Percentiles rank a stretch among this genome's conserved stretches.
Evolutionary conservation across 2,888 invertebrate genomes (phyloP).

Genomic region (Schizaphis graminum): DNA sequence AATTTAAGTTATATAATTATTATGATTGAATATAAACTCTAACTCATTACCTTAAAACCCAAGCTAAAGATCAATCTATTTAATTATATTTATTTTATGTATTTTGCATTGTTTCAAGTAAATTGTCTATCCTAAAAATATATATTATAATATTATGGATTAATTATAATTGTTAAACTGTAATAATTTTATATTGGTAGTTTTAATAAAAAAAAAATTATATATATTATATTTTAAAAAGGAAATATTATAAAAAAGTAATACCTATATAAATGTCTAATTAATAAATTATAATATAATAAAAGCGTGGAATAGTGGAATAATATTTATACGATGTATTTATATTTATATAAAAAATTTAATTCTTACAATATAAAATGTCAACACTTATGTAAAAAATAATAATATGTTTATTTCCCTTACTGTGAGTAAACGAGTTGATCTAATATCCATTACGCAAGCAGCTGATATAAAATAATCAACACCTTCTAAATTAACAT

Average conservation of each 20-base stretch:
- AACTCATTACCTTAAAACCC: not conserved
- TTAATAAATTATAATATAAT: too few species aligned
- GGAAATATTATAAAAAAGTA: too few species aligned
- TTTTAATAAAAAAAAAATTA: too few species aligned
- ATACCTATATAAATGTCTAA: too few species aligned
- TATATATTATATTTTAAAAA: too few species aligned
- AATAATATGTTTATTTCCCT: not conserved
- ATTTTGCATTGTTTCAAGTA: not conserved
- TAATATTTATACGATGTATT: too few species aligned
- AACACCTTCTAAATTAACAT: not conserved
- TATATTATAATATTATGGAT: too few species aligned
- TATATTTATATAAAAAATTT: not conserved
- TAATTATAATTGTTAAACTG: too few species aligned
- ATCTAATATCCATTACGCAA: not conserved
- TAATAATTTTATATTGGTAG: too few species aligned
- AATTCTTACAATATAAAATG: not conserved
- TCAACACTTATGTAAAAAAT: not conserved
- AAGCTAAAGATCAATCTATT: not conserved
- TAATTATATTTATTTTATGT: not conserved
- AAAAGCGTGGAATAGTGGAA: too few species aligned
- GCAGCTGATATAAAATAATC: not conserved
- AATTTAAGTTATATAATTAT: not conserved
- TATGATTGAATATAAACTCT: not conserved
- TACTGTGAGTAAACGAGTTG: not conserved
- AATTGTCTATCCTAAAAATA: not conserved